Percentiles rank a stretch among this genome's conserved stretches.
phyloP scores from a whole-genome alignment of 30 jellyfish, hydroid and myxozoan species.

The Nemopilema nomurai region DNA sequence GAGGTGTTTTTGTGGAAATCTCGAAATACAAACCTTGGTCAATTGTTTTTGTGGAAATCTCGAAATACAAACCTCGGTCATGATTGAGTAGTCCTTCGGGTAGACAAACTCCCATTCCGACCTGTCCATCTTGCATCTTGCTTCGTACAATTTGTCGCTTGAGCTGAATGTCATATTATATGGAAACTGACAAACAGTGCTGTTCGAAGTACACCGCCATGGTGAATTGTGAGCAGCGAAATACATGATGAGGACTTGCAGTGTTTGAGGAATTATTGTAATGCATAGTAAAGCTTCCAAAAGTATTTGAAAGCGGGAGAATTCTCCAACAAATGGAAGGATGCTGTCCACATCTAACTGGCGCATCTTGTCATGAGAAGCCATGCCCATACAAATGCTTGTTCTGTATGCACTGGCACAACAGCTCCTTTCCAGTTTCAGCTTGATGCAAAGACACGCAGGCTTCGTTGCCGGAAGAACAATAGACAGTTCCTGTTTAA shows the following conservation, averaged over 20 bases:
- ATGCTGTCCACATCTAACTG: slow-evolving; percentile 39
- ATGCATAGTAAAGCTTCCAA: slow-evolving; percentile 40
- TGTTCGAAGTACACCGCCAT: slow-evolving; percentile 66
- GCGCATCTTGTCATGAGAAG: not conserved
- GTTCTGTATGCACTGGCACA: too few species aligned
- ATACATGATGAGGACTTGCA: slow-evolving; percentile 59
- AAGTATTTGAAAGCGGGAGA: slow-evolving; percentile 38
- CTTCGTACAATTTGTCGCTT: slow-evolving; percentile 8
- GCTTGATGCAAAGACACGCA: not conserved
- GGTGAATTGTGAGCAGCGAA: slow-evolving; percentile 65
- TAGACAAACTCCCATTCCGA: slow-evolving; percentile 60
- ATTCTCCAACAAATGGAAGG: slow-evolving; percentile 56
- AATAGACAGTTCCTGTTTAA: too few species aligned
- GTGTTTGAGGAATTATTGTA: slow-evolving; percentile 41
- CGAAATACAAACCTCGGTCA: slow-evolving; percentile 50
- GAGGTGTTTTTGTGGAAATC: too few species aligned
- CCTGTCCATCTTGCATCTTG: slow-evolving; percentile 55
- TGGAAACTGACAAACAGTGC: slow-evolving; percentile 37
- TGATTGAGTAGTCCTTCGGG: slow-evolving; percentile 51
- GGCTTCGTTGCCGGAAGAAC: too few species aligned
- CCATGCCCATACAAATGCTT: too few species aligned
- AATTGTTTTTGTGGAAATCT: not conserved
- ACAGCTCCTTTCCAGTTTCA: too few species aligned
- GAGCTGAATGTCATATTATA: slow-evolving; percentile 11
- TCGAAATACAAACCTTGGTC: too few species aligned